Evolutionary conservation across 2,797 vertebrate species (phyloP).

Genomic region (Pygocentrus nattereri): DNA sequence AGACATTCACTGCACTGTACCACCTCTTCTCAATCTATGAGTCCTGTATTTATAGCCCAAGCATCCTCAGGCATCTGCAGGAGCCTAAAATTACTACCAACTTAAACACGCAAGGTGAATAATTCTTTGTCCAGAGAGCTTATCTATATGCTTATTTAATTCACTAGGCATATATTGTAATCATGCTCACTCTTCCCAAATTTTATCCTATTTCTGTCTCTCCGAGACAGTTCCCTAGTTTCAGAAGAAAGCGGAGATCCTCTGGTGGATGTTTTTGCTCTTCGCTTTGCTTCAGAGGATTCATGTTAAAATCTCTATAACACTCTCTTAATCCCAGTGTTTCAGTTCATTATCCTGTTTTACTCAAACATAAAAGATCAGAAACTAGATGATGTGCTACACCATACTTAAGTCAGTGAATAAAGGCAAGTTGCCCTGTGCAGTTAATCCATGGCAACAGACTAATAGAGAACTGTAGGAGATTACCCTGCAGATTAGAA

Average conservation of each 20-base stretch:
- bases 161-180: background rate
- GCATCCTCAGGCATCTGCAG: too few species aligned
- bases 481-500: background rate
- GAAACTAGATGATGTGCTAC: slow-evolving; percentile 82
- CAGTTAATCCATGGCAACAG: background rate
- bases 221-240: background rate
- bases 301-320: background rate
- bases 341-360: slow-evolving; percentile 67
- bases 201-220: background rate
- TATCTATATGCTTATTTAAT: slow-evolving; percentile 26
- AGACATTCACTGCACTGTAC: too few species aligned
- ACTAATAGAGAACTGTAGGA: background rate
- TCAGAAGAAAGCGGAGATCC: background rate
- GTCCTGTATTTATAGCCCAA: too few species aligned
- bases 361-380: slow-evolving; percentile 76
- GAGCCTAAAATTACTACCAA: too few species aligned
- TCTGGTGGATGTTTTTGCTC: slow-evolving; percentile 3
- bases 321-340: background rate
- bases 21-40: too few species aligned
- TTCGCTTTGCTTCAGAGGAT: slow-evolving; percentile 69
- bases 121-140: too few species aligned
- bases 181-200: background rate
- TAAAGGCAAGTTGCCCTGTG: background rate
- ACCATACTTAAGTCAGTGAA: slow-evolving; percentile 80
- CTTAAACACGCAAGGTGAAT: too few species aligned